A percentile compares a stretch with the other conserved stretches of the same genome.
These are phyloP conservation scores for Heteropelma amictum DNA, from an alignment of 2,888 invertebrate species.

Conservation along the genomic window DNA sequence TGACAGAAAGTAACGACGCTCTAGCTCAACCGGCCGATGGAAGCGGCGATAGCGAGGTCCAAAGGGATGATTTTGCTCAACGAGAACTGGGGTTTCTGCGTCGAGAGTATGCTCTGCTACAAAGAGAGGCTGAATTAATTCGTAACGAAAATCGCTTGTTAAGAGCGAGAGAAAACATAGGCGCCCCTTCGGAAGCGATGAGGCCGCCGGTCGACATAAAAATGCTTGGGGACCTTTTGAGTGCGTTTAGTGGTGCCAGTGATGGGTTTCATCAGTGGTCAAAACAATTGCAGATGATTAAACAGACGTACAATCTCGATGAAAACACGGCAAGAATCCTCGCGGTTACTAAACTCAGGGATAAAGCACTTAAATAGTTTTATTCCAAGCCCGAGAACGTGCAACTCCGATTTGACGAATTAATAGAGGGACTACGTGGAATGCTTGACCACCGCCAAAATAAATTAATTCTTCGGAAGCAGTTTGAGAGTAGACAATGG, in stretches of 20 bases:
- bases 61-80: not conserved
- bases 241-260: not conserved
- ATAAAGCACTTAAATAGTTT: slow-evolving; percentile 47
- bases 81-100: slow-evolving; percentile 3
- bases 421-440: slow-evolving; percentile 40
- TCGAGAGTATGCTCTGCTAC: slow-evolving; percentile 1
- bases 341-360: slow-evolving; percentile 39
- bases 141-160: slow-evolving; percentile 3
- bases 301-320: slow-evolving; percentile 4
- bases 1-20: not conserved
- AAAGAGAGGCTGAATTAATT: not conserved
- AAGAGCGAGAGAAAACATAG: not conserved
- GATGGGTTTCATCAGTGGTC: slow-evolving; percentile 18
- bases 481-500: slow-evolving; percentile 59
- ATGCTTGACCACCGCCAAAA: slow-evolving; percentile 55
- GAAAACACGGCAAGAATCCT: slow-evolving; percentile 31
- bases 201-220: not conserved
- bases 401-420: not conserved
- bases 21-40: too few relatives aligned
- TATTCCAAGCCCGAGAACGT: slow-evolving; percentile 51
- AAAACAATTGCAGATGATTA: not conserved
- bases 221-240: slow-evolving; percentile 3
- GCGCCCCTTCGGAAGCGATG: too few relatives aligned
- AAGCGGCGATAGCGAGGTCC: not conserved
- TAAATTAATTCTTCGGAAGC: slow-evolving; percentile 40